Evolutionary conservation across 2,888 invertebrate species (phyloP).

Genomic region (Oscheius onirici): DNA sequence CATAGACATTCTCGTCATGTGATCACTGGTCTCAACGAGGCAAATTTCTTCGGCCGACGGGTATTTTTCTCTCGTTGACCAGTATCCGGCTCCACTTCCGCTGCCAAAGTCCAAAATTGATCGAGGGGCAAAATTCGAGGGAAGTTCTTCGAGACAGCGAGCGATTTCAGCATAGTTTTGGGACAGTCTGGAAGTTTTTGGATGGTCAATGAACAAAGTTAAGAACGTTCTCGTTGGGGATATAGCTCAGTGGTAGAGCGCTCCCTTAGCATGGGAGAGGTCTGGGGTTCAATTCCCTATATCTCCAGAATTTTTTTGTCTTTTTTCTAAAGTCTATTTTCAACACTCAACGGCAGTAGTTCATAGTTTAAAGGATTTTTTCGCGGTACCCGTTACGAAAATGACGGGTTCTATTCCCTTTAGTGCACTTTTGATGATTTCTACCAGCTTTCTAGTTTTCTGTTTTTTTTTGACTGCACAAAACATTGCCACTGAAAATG

Average conservation of each 20-base stretch:
- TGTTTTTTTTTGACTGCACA: no score
- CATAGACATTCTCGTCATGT: constrained; percentile 82
- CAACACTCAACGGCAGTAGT: no score
- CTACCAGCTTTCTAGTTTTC: no score
- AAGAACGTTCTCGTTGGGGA: constrained; percentile 33
- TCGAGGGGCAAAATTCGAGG: constrained; percentile 79
- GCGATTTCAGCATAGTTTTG: constrained; percentile 66
- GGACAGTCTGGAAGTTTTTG: constrained; percentile 54
- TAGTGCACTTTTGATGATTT: no score
- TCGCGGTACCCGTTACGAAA: no score
- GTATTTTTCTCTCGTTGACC: constrained; percentile 78
- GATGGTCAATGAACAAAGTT: no score
- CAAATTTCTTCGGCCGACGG: constrained; percentile 83
- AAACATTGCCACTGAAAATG: not conserved
- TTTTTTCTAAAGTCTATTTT: no score
- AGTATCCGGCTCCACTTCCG: constrained; percentile 82
- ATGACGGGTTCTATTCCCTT: no score
- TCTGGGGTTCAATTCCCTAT: constrained; percentile 53
- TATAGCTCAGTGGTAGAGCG: constrained; percentile 59
- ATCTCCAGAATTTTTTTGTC: constrained; percentile 37
- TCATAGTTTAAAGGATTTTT: no score
- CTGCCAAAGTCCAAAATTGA: constrained; percentile 90
- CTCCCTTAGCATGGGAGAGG: constrained; percentile 59
- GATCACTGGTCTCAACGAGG: constrained; percentile 83
- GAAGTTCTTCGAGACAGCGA: constrained; percentile 62